These are phyloP conservation scores for Epizoanthus illoricatus DNA, from an alignment of 92 coral and sea anemone species.

Conservation along the genomic window DNA sequence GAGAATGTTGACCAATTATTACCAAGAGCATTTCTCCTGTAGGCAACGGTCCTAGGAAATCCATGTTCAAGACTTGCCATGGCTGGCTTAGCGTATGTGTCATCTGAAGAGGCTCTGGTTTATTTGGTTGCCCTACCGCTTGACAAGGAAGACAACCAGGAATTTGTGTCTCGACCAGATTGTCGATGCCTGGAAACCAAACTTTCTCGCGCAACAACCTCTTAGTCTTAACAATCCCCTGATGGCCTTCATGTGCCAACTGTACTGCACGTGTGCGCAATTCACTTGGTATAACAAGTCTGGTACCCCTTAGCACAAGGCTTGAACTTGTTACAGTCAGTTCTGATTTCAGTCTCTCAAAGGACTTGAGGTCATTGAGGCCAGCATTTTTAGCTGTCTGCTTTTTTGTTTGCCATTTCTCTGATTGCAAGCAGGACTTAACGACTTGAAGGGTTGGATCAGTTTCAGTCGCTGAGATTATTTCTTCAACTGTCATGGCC, in stretches of 20 bases:
- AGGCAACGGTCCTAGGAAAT: too few species aligned
- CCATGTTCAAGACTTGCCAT: too few species aligned
- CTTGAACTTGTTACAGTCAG: conserved; percentile 10
- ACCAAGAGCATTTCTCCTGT: too few species aligned
- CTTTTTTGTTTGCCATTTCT: conserved; percentile 2
- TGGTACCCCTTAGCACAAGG: neutral
- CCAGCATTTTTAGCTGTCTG: neutral
- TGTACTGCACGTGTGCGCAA: neutral
- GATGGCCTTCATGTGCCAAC: conserved; percentile 13
- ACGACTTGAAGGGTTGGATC: conserved; percentile 5
- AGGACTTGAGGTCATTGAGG: neutral
- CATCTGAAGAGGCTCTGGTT: neutral
- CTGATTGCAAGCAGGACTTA: neutral
- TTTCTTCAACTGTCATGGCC: neutral
- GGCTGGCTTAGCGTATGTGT: neutral
- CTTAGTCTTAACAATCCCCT: conserved; percentile 11
- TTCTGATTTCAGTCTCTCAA: neutral
- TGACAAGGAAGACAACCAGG: conserved; percentile 12
- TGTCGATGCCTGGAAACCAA: conserved; percentile 20
- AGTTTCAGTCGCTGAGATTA: neutral
- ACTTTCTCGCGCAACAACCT: neutral
- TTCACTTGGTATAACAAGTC: neutral
- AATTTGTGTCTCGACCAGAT: conserved; percentile 9
- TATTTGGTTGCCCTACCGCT: conserved; percentile 6
- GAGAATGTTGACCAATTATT: too few species aligned